Conservation (phyloP, 2,113 vertebrate species). For the Cyanoderma ruficeps region DNA sequence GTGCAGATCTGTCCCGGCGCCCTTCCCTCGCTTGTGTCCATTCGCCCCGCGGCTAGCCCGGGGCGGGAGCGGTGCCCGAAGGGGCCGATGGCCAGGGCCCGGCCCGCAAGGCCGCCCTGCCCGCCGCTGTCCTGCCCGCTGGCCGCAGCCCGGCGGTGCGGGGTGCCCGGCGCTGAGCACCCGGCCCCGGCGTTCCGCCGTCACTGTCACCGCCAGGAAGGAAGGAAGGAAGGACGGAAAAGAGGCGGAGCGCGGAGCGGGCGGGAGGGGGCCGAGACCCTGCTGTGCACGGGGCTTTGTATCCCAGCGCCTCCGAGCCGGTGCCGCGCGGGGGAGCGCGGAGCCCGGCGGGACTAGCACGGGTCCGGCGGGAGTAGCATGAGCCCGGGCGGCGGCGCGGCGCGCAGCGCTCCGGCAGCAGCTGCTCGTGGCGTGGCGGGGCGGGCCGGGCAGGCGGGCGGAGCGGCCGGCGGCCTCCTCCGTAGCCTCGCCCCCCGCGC, state of each 20-base stretch:
- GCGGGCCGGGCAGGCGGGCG: no score
- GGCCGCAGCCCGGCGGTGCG: not conserved
- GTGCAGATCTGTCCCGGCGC: accelerated
- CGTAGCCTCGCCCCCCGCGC: no score
- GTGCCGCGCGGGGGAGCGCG: not conserved
- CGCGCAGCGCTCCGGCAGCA: no score
- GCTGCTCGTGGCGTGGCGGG: no score
- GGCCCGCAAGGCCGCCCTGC: not conserved
- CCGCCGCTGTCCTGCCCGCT: not conserved
- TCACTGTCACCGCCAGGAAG: not conserved
- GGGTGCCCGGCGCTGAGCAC: not conserved
- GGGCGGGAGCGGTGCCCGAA: not conserved
- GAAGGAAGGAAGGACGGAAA: not conserved
- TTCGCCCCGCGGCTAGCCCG: not conserved
- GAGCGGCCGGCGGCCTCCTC: no score
- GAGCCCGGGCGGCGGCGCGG: no score
- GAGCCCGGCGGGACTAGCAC: not conserved
- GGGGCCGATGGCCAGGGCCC: not conserved
- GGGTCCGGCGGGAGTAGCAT: no score
- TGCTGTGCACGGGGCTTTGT: conserved; percentile 17
- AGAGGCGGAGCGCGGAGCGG: no score
- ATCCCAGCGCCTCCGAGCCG: conserved; percentile 43
- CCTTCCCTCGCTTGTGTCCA: not conserved
- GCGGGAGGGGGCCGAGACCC: conserved; percentile 17
- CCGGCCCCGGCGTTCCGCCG: not conserved